Evolutionary conservation across 2,797 vertebrate species (phyloP), one percentile per base, ranked within the genome.

Genomic region (Cygnus olor): DNA sequence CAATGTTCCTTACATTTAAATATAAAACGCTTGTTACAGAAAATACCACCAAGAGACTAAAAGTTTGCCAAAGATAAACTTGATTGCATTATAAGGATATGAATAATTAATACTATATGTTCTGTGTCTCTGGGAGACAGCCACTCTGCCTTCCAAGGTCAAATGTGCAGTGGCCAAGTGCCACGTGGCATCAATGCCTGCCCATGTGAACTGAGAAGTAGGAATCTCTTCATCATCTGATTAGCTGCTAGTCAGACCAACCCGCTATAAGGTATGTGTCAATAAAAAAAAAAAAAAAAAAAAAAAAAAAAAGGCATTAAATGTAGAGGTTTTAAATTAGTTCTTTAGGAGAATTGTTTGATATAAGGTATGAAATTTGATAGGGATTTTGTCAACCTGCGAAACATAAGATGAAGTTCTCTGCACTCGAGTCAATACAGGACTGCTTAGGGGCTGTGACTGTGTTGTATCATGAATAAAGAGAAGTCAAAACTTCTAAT

Each of bases 61-160:
- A 68, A 82, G 28, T 60, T 88, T 70, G 80, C 80, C 72, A 83
- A 14, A 80, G 40, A 90, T 30, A 63, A 74, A 80, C 15, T 20
- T 24, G 47, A 83, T 18, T 66, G 47, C 64, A 30, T 80, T 88
- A 74, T 58, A 70, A 66, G 85, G 72, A 58, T 38, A 58, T 25
- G 10, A 28, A 80, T 80, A 91, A 91, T 82, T 72, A 70, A 80
- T 42, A 66, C 53, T 45, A 16, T 45, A 27, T 0, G 0, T 58
- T 82, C 64, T 80, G 56, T 3, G 6, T 56, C 68, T 53, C 83
- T 58, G 28, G 25, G 51, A 93, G 64, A 80, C 49, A 82, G 71
- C 21, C 88, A 66, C 1, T 1, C n/a, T 79, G 71, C 77, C 57
- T 92, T 83, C 61, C 95, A 95, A 93, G 89, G 95, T 95, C 57